These are phyloP conservation scores for Drosophila prolongata DNA, from an alignment of 2,888 invertebrate genomes.

Conservation along the genomic window DNA sequence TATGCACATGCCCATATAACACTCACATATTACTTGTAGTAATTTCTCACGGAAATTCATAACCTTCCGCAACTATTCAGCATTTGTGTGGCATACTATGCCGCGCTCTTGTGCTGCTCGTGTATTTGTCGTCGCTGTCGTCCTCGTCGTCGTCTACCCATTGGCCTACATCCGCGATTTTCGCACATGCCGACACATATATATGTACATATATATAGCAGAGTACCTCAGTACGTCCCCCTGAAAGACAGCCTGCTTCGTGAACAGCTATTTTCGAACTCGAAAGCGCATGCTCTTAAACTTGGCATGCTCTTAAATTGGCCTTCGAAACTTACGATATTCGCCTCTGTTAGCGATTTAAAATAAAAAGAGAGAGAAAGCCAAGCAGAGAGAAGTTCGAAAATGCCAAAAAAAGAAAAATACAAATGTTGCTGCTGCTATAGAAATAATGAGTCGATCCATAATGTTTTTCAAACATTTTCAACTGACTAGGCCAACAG, in stretches of 20 bases:
- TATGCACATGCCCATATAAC: constrained; percentile 48
- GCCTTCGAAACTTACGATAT: constrained; percentile 60
- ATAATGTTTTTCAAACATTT: constrained; percentile 69
- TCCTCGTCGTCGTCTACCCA: constrained; percentile 72
- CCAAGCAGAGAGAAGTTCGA: constrained; percentile 46
- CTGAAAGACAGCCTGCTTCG: not conserved
- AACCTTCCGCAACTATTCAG: constrained; percentile 82
- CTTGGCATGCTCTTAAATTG: constrained; percentile 62
- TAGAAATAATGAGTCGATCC: constrained; percentile 36
- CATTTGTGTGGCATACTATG: constrained; percentile 74
- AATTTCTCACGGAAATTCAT: constrained; percentile 82
- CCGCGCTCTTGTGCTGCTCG: constrained; percentile 52
- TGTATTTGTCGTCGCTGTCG: constrained; percentile 47
- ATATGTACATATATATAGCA: constrained; percentile 2
- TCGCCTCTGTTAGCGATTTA: constrained; percentile 49
- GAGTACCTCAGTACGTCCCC: not conserved
- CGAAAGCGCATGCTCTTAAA: constrained; percentile 56
- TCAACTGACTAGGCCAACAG: constrained; percentile 53
- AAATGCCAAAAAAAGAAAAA: not conserved
- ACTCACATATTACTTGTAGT: constrained; percentile 80
- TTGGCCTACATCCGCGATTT: constrained; percentile 81
- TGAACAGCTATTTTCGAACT: constrained; percentile 61
- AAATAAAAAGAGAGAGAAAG: constrained; percentile 23
- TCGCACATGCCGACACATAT: constrained; percentile 57
- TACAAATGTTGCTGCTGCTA: constrained; percentile 41